Evolutionary conservation across 1,140 invertebrate genomes (phyloP).

Genomic region (Anastatus disparis): DNA sequence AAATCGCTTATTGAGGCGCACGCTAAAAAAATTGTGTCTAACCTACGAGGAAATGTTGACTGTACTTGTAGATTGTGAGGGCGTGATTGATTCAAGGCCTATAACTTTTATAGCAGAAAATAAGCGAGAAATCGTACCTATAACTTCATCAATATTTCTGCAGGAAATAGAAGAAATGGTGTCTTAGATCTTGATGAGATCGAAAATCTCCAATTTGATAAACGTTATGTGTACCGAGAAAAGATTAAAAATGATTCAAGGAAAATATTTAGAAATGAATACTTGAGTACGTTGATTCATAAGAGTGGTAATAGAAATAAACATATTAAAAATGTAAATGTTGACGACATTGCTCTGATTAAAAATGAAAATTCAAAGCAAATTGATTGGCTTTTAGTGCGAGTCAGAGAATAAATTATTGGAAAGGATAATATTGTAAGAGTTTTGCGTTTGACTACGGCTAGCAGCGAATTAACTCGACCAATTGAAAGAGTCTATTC

Average conservation of each 20-base stretch:
- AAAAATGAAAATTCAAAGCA: neutral
- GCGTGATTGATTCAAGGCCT: no score
- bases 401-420: neutral
- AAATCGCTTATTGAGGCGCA: no score
- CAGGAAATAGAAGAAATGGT: no score
- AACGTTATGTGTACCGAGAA: constrained; percentile 16
- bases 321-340: neutral
- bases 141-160: no score
- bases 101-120: no score
- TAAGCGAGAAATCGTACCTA: no score
- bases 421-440: constrained; percentile 9
- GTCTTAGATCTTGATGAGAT: no score
- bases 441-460: constrained; percentile 11
- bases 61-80: constrained; percentile 39
- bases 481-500: constrained; percentile 16
- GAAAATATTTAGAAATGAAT: constrained; percentile 44
- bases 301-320: neutral
- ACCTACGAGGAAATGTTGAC: no score
- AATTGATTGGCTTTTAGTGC: neutral
- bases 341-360: constrained; percentile 16
- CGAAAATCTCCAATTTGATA: no score
- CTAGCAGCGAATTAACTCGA: neutral
- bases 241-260: no score
- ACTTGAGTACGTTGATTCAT: constrained; percentile 38
- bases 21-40: no score